Base-by-base conservation (phyloP, 1,140 invertebrate genomes). In the Lordiphosa collinella region DNA sequence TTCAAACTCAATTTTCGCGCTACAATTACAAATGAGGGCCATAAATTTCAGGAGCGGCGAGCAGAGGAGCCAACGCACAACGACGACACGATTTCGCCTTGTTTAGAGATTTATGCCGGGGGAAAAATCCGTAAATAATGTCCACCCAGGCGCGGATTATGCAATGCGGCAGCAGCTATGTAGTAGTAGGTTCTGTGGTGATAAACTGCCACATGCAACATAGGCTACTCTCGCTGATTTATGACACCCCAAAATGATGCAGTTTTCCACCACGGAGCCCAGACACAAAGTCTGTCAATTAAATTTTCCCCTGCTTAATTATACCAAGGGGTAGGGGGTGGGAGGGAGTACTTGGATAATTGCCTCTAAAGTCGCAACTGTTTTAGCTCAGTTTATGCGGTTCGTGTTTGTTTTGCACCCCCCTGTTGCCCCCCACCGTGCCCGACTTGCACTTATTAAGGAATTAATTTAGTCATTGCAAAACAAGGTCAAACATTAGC, bases 401-500 rank as follows among this genome's bases (percentile, higher is more conserved):
- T 84, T 84, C 76, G 76, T 82, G 73, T 69, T 75, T 69, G 55
- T 53, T 64, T 67, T 60, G 49, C 7, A 14, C 16, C n/a, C n/a
- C 10, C 11, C 4, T n/a, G 4, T 9, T 4, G 14, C 41, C 18
- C 41, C 18, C 34, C 12, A 38, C 22, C 31, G 11, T 7, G 25
- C 32, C 5, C 22, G 51, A 57, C 61, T 46, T 51, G 41, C 73
- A 72, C 79, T 84, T 84, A 84, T 84, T 84, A 84, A 84, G 78
- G 79, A 84, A 84, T 84, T 84, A 84, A 84, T 84, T 84, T 84
- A 84, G 73, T 84, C 78, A 84, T 84, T 85, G 72, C 55, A 63
- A 85, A 85, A 85, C 82, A 85, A 85, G 80, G 80, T 85, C 80
- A 85, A 66, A 85, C 80, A 86, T 85, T 87, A 85, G 76, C 80